Evolutionary conservation across 23 tunicate species (phyloP), one percentile per base, ranked within the genome.

Genomic region (Trididemnum nubilum): DNA sequence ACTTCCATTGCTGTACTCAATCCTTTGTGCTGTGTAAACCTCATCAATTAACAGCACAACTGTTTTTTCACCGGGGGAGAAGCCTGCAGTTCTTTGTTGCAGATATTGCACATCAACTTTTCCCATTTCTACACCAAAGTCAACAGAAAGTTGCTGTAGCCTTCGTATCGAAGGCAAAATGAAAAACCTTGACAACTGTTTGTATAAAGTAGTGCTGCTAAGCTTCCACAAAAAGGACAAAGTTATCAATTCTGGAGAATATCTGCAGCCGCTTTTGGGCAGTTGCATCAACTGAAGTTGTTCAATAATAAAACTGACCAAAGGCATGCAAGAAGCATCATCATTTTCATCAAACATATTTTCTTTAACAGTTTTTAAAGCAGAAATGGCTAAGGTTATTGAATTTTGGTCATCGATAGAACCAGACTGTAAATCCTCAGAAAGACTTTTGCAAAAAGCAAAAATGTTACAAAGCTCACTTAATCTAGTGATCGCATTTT

Each of bases 1-100:
- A 22, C 63, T 40, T 25, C 80, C 80, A 74, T 74, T 74, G 65
- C 28, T 74, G 28, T 74, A 74, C 80, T 74, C 80, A 40, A 74
- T 33, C 25, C 70, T 23, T 12, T 74, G 70, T 9, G 80, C 70
- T 12, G 80, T 74, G 40, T 40, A 74, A 19, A 74, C 28, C 33
- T 74, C 80, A 74, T 74, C 70, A 40, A 74, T 18, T 28, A 74
- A 5, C 12, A 74, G 23, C 7, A 50, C 24, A 40, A 40, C 80
- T 4, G 63, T 74, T 71, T 31, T 28, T 71, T 64, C 71, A 33
- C 77, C 63, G 5, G 5, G 28, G 4, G 28, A 25, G 12, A 74
- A 74, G 12, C 21, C 24, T 5, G 2, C 65, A 24, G 80, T 74
- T 40, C 80, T 44, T 27, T 40, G 65, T 32, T 74, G 39, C 25